Conservation (phyloP, 2,797 vertebrate species). For the Jordanella pulchra region DNA sequence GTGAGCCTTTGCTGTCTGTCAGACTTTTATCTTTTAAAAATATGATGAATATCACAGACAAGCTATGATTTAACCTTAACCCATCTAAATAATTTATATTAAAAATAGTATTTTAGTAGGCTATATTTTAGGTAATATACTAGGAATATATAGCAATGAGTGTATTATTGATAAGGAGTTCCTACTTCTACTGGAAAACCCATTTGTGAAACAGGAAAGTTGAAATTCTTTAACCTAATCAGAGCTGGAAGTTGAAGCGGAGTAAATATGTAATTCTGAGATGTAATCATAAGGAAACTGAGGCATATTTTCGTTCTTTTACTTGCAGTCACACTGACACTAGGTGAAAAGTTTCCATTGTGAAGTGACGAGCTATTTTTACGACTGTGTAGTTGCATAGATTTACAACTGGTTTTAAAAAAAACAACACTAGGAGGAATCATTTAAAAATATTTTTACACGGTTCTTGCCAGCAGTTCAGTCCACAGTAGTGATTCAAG, state of each 20-base stretch:
- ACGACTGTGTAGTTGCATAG: constrained; percentile 5
- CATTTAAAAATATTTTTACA: constrained; percentile 10
- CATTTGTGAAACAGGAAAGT: neutral
- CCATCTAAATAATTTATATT: neutral
- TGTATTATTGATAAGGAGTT: too few species aligned
- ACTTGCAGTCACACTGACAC: constrained; percentile 21
- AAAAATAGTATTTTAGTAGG: too few species aligned
- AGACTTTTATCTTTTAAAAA: neutral
- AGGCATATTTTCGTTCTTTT: constrained; percentile 30
- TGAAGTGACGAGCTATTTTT: constrained; percentile 36
- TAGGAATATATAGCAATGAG: too few species aligned
- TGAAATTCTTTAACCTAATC: neutral
- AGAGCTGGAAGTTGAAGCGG: neutral
- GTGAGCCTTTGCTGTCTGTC: neutral
- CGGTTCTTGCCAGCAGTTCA: constrained; percentile 26
- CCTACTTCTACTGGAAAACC: too few species aligned
- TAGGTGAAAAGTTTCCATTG: constrained; percentile 16
- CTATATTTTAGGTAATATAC: too few species aligned
- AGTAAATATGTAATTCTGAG: neutral
- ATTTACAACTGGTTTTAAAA: constrained; percentile 15
- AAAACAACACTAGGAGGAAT: constrained; percentile 20
- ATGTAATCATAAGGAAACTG: constrained; percentile 5
- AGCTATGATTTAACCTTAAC: neutral
- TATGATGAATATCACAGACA: neutral
- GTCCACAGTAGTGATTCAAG: constrained; percentile 20